Base-by-base conservation (phyloP, 2,113 vertebrate genomes). In the Datnioides undecimradiatus region DNA sequence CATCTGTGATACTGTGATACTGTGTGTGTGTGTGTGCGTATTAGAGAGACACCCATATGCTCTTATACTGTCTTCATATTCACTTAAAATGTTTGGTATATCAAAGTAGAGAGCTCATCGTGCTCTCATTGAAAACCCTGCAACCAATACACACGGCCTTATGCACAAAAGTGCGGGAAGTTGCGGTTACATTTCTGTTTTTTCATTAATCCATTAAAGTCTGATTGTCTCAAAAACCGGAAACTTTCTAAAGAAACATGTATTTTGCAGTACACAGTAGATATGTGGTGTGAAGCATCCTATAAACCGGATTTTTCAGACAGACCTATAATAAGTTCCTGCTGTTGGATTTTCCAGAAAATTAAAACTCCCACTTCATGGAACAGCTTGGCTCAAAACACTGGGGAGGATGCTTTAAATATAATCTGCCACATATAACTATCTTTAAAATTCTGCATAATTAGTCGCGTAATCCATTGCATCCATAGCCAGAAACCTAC, bases 1-100 rank as follows among this genome's bases (percentile, higher is more conserved):
- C 66, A 83, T 80, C 82, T 65, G 75, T 75, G 55, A 64, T 71
- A 52, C 66, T 64, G 60, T 25, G 23, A n/a, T n/a, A n/a, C n/a
- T 46, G 52, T 54, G 34, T 54, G 38, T 66, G 14, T 58, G 27
- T 31, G 38, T 70, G 5, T 63, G 33, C 25, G 16, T 45, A 21
- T 13, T 43, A 21, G 34, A 73, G 38, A 73, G 31, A n/a, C 21
- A 11, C 41, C 36, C 54, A 54, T 78, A 67, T 79, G 51, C 34
- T 76, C 33, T 51, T 27, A 12, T 64, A 57, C 45, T 17, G 3
- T 34, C 11, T 48, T 68, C 36, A 51, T 23, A 57, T 21, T 76
- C 60, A 41, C 48, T n/a, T 73, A 65, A 70, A 71, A 67, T 72
- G 71, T 74, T 71, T 19, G 16, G 14, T 21, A 21, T 36, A 65